phyloP scores from a whole-genome alignment of 1,140 invertebrate genomes.

The Phthorimaea operculella region DNA sequence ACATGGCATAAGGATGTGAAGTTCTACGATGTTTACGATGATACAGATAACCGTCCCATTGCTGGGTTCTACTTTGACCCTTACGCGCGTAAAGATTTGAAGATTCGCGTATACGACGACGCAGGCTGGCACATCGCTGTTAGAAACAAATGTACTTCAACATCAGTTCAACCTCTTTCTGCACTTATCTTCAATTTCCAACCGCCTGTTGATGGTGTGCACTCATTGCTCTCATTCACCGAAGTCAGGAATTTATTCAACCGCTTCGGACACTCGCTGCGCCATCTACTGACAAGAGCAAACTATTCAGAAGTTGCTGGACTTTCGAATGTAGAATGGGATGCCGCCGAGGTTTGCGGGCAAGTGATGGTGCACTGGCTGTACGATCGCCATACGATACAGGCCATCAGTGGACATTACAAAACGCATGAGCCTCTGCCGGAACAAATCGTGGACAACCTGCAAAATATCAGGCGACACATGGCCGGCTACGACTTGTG shows the following conservation, averaged over 20 bases:
- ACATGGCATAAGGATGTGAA: conserved; percentile 89
- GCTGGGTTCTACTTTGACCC: conserved; percentile 88
- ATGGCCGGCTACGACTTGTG: conserved; percentile 84
- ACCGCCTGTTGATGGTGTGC: conserved; percentile 70
- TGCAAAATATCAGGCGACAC: conserved; percentile 75
- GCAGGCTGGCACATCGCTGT: conserved; percentile 77
- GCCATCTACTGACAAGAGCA: conserved; percentile 83
- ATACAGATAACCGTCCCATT: conserved; percentile 73
- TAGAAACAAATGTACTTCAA: conserved; percentile 73
- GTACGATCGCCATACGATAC: conserved; percentile 76
- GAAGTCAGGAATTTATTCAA: conserved; percentile 83
- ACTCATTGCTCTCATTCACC: conserved; percentile 78
- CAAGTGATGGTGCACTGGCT: conserved; percentile 87
- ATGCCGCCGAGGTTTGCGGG: conserved; percentile 82
- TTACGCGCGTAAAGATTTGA: conserved; percentile 74
- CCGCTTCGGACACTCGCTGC: conserved; percentile 86
- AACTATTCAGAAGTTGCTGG: conserved; percentile 87
- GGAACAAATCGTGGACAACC: conserved; percentile 71
- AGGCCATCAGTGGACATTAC: conserved; percentile 79
- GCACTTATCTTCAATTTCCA: conserved; percentile 87
- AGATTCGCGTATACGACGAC: conserved; percentile 70
- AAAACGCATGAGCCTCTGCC: conserved; percentile 78
- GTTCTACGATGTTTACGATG: conserved; percentile 84
- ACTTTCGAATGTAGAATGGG: conserved; percentile 90
- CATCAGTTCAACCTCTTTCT: conserved; percentile 74